phyloP scores from a whole-genome alignment of 2,797 vertebrate species.

The Kryptopterus vitreolus region DNA sequence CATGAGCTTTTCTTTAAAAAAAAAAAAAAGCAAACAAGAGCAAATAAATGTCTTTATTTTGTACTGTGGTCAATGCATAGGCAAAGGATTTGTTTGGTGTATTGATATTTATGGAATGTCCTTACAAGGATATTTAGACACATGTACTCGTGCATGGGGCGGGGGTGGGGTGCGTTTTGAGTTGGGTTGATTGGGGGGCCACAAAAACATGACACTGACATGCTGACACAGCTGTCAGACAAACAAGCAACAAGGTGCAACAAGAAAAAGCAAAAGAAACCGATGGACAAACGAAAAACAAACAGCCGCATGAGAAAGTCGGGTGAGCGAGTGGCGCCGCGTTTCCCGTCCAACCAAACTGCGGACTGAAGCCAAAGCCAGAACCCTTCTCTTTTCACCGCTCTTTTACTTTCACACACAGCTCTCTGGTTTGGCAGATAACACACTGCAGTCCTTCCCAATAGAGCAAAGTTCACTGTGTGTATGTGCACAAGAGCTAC shows the following conservation, averaged over 20 bases:
- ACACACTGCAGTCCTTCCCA: constrained; percentile 57
- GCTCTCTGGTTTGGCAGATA: constrained; percentile 65
- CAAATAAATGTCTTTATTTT: background rate
- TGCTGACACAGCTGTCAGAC: constrained; percentile 32
- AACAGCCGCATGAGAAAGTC: background rate
- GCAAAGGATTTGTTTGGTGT: background rate
- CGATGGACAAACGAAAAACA: constrained; percentile 34
- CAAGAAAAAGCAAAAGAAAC: constrained; percentile 25
- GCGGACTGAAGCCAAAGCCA: constrained; percentile 62
- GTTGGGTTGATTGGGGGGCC: constrained; percentile 23
- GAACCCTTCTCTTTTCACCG: constrained; percentile 31
- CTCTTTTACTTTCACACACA: constrained; percentile 47
- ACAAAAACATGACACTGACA: constrained; percentile 12
- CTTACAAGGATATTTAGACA: background rate
- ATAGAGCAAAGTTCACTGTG: constrained; percentile 58
- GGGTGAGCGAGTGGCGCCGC: constrained; percentile 26
- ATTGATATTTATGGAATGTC: background rate
- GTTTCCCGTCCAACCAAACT: constrained; percentile 61
- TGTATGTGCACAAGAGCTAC: constrained; percentile 53
- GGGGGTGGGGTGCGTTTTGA: background rate
- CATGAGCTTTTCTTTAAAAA: background rate
- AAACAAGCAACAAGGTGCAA: constrained; percentile 47
- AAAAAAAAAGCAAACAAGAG: background rate
- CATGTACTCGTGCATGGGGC: background rate
- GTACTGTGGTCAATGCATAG: background rate